Evolutionary conservation across 2,113 vertebrate species (phyloP).

Genomic region (Pontoporia blainvillei): DNA sequence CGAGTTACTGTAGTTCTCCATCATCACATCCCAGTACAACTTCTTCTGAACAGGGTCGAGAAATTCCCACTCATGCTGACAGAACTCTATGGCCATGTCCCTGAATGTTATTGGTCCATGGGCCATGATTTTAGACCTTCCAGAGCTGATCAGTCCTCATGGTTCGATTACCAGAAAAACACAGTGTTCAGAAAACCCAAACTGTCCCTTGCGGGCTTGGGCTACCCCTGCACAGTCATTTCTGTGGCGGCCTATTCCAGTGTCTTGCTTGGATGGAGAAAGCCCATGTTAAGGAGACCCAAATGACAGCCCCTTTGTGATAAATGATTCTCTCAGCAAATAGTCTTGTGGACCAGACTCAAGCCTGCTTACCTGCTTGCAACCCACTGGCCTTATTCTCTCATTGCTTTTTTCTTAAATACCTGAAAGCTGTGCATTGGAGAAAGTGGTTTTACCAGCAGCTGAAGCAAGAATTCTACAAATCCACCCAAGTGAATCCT

Average conservation of each 20-base stretch:
- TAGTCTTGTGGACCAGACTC: background rate
- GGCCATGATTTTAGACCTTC: background rate
- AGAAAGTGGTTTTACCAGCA: background rate
- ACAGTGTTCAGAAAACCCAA: background rate
- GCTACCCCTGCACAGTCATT: background rate
- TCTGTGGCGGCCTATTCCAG: background rate
- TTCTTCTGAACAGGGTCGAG: background rate
- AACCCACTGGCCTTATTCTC: background rate
- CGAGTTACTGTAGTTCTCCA: background rate
- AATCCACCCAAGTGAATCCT: background rate
- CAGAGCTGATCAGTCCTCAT: background rate
- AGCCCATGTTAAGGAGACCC: background rate
- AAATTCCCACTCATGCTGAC: background rate
- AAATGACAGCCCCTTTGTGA: background rate
- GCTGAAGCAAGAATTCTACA: background rate
- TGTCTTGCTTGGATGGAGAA: background rate
- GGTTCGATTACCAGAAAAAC: background rate
- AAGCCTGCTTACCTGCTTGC: background rate
- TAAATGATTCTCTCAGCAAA: background rate
- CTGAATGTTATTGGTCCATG: background rate
- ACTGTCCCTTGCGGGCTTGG: background rate
- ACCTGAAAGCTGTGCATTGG: background rate
- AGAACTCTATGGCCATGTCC: background rate
- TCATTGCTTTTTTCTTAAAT: background rate
- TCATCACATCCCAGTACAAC: background rate